Base-by-base conservation (phyloP, 2,797 vertebrate species). In the Helostoma temminkii region DNA sequence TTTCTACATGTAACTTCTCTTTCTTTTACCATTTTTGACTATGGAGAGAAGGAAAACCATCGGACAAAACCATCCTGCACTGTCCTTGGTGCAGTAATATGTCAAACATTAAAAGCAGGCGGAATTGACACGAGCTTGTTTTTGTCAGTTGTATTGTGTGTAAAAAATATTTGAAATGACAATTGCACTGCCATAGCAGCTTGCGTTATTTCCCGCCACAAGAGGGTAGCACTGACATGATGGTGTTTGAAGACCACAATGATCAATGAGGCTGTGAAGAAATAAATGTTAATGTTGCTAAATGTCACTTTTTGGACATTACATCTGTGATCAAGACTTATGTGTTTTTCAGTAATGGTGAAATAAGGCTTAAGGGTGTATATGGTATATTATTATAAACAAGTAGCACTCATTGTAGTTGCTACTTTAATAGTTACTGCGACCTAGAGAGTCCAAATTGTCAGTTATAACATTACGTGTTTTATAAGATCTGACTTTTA, bases 171-270 rank as follows among this genome's bases (percentile, higher is more conserved):
- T 15, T 39, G 21, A 12, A 67, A 6, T 42, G 9, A 18, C 3
- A 11, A 9, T 9, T 30, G 30, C 30, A 9, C n/a, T 30, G 30
- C 30, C 9, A 30, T 9, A 34, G 10, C 5, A 52, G 12, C 21
- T 22, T 60, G 18, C 32, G 39, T 58, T 2, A 10, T 36, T 28
- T 81, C 12, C 56, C 25, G 62, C 87, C 93, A 93, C 92, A 89
- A 91, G 93, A 88, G 88, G 92, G 93, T 50, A 85, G 82, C 73
- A 86, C 53, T 81, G 70, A 73, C 46, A 46, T 58, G 25, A 36
- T 11, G 34, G 19, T 64, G 18, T 62, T 52, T 47, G 21, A 43
- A 49, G 26, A 26, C 24, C 19, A 34, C 32, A 34, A 12, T 34
- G 10, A 34, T 32, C 32, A 32, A 10, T 32, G 32, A 9, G 9